These are phyloP conservation scores for Agriopis aurantiaria DNA, from an alignment of 2,888 invertebrate genomes.

Conservation along the genomic window DNA sequence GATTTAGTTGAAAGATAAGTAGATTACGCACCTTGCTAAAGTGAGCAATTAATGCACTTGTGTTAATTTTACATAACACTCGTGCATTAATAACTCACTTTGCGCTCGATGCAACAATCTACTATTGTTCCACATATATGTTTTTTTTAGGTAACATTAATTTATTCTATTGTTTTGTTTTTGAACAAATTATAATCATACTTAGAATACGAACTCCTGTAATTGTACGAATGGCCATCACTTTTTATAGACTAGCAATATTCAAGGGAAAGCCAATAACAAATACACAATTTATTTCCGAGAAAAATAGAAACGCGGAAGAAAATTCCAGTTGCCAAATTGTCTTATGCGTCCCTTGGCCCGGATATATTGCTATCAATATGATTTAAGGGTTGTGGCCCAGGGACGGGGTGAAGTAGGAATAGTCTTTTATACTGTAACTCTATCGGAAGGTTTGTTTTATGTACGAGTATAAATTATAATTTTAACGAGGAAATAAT, in stretches of 20 bases:
- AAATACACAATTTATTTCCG: constrained; percentile 21
- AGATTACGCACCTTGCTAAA: no score
- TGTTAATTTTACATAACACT: no score
- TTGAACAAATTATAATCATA: no score
- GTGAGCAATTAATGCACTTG: no score
- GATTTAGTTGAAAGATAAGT: no score
- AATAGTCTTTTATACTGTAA: constrained; percentile 10
- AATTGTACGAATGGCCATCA: constrained; percentile 1
- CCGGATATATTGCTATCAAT: constrained; percentile 37
- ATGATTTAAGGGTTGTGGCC: constrained; percentile 39
- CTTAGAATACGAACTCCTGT: background rate
- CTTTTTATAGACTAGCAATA: constrained; percentile 15
- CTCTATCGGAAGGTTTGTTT: constrained; percentile 1
- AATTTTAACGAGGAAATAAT: no score
- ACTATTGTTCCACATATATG: no score
- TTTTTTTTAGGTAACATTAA: no score
- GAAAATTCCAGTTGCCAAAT: constrained; percentile 35
- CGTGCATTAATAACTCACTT: no score
- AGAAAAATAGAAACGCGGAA: constrained; percentile 28
- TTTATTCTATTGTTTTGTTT: no score
- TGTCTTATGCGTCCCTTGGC: constrained; percentile 36
- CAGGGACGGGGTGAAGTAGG: constrained; percentile 15
- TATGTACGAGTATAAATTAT: background rate
- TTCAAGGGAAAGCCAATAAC: constrained; percentile 20
- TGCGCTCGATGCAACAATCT: no score